A percentile compares a stretch with the other conserved stretches of the same genome.
These are phyloP conservation scores for Eueremaeus valkanovi DNA, from an alignment of 2,888 invertebrate genomes.

Conservation along the genomic window DNA sequence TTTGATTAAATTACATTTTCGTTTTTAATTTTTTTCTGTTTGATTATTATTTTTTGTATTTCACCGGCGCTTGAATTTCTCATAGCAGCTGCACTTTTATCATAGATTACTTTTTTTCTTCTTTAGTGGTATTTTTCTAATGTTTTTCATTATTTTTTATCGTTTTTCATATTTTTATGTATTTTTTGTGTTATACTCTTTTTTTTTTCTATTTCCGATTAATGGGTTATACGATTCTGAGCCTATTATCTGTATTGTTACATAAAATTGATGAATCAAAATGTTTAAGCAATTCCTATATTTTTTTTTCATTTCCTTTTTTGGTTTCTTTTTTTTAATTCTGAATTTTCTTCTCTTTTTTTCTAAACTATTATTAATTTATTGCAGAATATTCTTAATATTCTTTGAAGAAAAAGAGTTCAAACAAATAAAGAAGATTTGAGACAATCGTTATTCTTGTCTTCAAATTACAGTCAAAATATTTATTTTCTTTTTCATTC, in stretches of 20 bases:
- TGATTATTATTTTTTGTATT: not conserved
- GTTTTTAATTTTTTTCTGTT: not conserved
- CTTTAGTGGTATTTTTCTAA: not conserved
- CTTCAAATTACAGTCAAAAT: too few relatives aligned
- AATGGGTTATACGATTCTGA: not conserved
- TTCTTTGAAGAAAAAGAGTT: too few relatives aligned
- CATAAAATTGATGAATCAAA: not conserved
- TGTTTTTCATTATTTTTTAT: not conserved
- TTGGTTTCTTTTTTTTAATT: not conserved
- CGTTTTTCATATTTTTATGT: not conserved
- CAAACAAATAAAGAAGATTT: too few relatives aligned
- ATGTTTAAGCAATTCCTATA: not conserved
- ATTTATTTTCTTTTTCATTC: too few relatives aligned
- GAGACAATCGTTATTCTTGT: too few relatives aligned
- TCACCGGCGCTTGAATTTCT: constrained; percentile 6
- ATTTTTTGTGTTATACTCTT: too few relatives aligned
- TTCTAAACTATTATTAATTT: too few relatives aligned
- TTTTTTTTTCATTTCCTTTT: not conserved
- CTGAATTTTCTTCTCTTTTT: too few relatives aligned
- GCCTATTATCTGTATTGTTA: not conserved
- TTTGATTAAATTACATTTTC: not conserved
- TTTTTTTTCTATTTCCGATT: not conserved
- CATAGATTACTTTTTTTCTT: not conserved
- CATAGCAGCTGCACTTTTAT: constrained; percentile 24
- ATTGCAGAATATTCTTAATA: too few relatives aligned